Base-by-base conservation (phyloP, 2,113 vertebrate species). In the Ptychochromis oligacanthus region DNA sequence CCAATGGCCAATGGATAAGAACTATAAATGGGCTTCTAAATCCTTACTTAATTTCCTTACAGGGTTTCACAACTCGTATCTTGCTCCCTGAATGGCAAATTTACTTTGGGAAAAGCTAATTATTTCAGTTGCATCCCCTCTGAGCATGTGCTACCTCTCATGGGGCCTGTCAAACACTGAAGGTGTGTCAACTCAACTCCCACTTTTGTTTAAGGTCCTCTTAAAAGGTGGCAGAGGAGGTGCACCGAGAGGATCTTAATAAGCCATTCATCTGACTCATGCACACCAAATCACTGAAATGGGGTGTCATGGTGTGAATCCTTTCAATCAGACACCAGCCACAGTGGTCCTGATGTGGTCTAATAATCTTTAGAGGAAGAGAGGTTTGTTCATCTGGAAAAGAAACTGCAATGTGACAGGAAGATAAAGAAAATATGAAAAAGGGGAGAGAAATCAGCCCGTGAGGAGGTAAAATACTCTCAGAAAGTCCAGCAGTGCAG, bases 221-320 rank as follows among this genome's bases (percentile, higher is more conserved):
- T 49, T 24, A 24, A 81, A 77, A 87, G 79, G 56, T 59, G 56
- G 40, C 65, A 75, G 46, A 82, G 57, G 79, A 83, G 79, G 64
- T 40, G 56, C 55, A 31, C 40, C 0, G 22, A 57, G 24, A 38
- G 67, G 60, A 54, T 72, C 67, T 80, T 83, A 54, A 76, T 20
- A 58, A 74, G 85, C 70, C 67, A 81, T 85, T 77, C 80, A 88
- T 80, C 58, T 52, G 72, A 77, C 76, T 82, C 67, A 22, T 72
- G 54, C 38, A 43, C 87, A 56, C 59, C 56, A 79, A 82, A 81
- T 87, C 84, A 67, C 70, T 91, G 31, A 77, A 81, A 87, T 24
- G n/a, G 57, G 56, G 77, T 82, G 83, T 65, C 86, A 75, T 60
- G 60, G 84, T 74, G 75, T 22, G n/a, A 82, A 75, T 40, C 57